These are phyloP conservation scores for Drosophila burlai DNA, from an alignment of 1,140 invertebrate species.

Conservation along the genomic window DNA sequence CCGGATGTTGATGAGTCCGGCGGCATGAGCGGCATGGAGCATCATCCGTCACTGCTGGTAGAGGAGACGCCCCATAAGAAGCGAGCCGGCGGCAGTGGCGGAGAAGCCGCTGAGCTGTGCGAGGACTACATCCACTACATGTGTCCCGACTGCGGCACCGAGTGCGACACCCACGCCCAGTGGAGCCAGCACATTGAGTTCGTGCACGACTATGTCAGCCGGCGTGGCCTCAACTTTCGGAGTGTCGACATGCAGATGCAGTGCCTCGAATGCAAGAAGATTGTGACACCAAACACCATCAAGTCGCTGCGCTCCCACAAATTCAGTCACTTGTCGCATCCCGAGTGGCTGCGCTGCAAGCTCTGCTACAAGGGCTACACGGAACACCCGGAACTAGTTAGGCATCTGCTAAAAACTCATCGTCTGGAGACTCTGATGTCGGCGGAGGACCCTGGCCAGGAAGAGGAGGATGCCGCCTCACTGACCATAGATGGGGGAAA, in stretches of 20 bases:
- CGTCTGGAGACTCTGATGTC: constrained; percentile 58
- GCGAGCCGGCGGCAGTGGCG: background rate
- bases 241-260: constrained; percentile 74
- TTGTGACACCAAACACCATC: constrained; percentile 65
- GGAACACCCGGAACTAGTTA: constrained; percentile 55
- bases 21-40: background rate
- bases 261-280: constrained; percentile 73
- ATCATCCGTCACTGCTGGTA: constrained; percentile 1
- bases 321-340: constrained; percentile 71
- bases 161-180: constrained; percentile 67
- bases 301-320: constrained; percentile 70
- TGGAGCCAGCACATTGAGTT: constrained; percentile 80
- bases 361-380: constrained; percentile 70
- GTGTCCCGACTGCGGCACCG: constrained; percentile 73
- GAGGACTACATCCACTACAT: constrained; percentile 79
- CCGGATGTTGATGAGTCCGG: constrained; percentile 34
- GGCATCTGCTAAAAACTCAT: constrained; percentile 67
- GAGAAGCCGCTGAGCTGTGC: constrained; percentile 49
- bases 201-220: constrained; percentile 73
- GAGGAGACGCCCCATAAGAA: constrained; percentile 45
- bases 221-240: constrained; percentile 69
- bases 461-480: constrained; percentile 15
- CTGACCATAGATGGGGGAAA: constrained; percentile 4
- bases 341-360: constrained; percentile 76
- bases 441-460: constrained; percentile 22